phyloP scores from a whole-genome alignment of 2,888 invertebrate species.

The Polyommatus iphigenia region DNA sequence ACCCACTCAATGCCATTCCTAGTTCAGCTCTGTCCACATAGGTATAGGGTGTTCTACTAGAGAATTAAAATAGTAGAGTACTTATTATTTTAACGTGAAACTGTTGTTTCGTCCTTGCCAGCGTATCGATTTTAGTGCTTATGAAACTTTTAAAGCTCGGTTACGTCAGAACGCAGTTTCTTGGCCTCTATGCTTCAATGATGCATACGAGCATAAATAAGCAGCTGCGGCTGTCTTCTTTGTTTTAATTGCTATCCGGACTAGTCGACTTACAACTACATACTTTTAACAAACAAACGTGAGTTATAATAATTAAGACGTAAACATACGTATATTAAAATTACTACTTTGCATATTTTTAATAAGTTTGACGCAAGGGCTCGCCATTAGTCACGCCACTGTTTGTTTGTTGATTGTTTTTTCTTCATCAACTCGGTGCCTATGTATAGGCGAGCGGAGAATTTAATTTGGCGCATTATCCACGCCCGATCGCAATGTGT shows the following conservation, averaged over 20 bases:
- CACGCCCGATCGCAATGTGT: conserved; percentile 50
- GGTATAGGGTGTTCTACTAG: no score
- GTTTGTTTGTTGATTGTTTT: conserved; percentile 17
- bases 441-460: neutral
- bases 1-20: no score
- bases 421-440: neutral
- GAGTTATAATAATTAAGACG: conserved; percentile 10
- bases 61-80: no score
- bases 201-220: conserved; percentile 10
- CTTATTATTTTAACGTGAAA: no score
- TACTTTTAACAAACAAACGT: neutral
- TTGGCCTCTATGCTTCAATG: conserved; percentile 16
- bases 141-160: no score
- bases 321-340: neutral
- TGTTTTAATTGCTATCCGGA: neutral
- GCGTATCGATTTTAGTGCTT: no score
- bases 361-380: conserved; percentile 8
- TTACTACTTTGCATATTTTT: conserved; percentile 5
- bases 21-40: no score
- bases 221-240: neutral
- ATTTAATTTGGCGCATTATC: conserved; percentile 13
- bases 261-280: neutral
- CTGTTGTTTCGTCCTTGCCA: no score
- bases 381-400: conserved; percentile 12
- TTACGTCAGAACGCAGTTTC: neutral